Evolutionary conservation across 2,113 vertebrate species (phyloP).

Genomic region (Prunella fulvescens): DNA sequence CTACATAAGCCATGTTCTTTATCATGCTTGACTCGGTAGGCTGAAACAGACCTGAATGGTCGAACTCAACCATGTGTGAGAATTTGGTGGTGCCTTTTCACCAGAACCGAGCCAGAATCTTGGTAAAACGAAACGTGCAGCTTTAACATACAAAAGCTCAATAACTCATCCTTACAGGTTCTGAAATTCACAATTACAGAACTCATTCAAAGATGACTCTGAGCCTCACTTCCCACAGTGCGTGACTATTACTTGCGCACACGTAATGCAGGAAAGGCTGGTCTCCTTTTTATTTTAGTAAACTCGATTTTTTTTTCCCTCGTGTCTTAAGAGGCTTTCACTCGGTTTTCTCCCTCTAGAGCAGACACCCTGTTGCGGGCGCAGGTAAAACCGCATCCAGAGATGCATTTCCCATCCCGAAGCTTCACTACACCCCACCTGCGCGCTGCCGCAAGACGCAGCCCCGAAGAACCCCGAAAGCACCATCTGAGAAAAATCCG

Average conservation of each 20-base stretch:
- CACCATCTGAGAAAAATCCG: neutral
- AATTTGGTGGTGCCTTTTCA: neutral
- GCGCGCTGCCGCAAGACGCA: neutral
- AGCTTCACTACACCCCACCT: neutral
- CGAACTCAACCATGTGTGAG: neutral
- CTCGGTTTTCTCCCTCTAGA: neutral
- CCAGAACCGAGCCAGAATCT: neutral
- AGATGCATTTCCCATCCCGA: neutral
- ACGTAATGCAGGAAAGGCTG: neutral
- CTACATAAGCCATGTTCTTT: neutral
- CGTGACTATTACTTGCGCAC: neutral
- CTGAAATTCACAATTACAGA: neutral
- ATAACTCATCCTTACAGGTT: neutral
- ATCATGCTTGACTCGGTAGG: neutral
- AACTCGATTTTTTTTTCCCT: neutral
- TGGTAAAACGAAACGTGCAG: accelerated
- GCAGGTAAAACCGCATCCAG: neutral
- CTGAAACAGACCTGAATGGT: neutral
- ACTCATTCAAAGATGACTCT: neutral
- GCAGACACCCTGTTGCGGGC: neutral
- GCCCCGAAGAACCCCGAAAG: neutral
- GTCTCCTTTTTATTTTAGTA: neutral
- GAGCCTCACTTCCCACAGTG: neutral
- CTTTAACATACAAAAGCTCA: neutral
- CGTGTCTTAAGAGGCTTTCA: neutral